These are phyloP conservation scores for Microcebus tavaratra DNA, from an alignment of 2,113 vertebrate species.

Conservation along the genomic window DNA sequence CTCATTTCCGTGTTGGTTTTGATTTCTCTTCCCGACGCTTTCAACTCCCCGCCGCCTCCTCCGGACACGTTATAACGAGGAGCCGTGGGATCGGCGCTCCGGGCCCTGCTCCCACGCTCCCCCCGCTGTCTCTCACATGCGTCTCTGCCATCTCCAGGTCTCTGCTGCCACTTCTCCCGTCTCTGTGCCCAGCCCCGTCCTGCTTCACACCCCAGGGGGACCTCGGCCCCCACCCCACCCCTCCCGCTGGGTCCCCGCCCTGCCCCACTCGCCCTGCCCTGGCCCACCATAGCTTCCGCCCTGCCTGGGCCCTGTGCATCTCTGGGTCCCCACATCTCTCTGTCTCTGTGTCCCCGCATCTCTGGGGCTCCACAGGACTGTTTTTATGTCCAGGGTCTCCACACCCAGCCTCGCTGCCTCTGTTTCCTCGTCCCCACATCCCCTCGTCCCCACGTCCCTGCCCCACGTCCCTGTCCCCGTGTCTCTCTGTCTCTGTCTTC, in stretches of 20 bases:
- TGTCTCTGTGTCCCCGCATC: background rate
- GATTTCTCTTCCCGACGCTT: constrained; percentile 89
- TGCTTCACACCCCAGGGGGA: constrained; percentile 90
- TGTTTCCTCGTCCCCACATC: background rate
- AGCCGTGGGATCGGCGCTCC: constrained; percentile 92
- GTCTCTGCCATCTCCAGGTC: constrained; percentile 50
- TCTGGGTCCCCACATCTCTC: background rate
- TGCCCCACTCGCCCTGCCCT: background rate
- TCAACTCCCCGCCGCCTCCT: constrained; percentile 95
- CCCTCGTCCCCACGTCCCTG: background rate
- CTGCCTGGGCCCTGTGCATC: background rate
- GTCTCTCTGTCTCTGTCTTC: background rate
- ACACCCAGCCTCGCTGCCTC: background rate
- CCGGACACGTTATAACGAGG: constrained; percentile 98
- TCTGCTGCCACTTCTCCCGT: constrained; percentile 88
- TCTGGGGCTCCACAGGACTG: background rate
- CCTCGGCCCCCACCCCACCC: constrained; percentile 83
- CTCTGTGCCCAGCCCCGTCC: constrained; percentile 83
- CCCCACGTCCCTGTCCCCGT: no score
- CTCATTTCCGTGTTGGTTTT: constrained; percentile 82
- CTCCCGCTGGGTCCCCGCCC: background rate
- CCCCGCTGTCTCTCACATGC: background rate
- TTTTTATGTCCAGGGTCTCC: background rate
- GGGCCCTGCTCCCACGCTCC: constrained; percentile 71
- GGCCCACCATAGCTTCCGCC: background rate